Evolutionary conservation across 1,140 invertebrate genomes (phyloP).

Genomic region (Andricus grossulariae): DNA sequence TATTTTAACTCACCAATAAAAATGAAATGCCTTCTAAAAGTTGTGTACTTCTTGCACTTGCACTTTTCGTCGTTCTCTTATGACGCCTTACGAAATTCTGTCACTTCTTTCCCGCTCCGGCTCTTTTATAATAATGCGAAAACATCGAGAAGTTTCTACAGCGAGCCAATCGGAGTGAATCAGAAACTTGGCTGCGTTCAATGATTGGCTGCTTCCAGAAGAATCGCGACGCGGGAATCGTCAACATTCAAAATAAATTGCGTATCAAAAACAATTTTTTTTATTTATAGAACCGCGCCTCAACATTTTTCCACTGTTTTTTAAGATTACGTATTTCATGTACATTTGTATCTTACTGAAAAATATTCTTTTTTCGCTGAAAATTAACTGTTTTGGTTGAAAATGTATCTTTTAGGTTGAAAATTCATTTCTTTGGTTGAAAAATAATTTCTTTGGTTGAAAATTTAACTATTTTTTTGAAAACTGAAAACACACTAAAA

Average conservation of each 20-base stretch:
- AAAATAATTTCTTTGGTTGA: no score
- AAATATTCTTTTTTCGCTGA: no score
- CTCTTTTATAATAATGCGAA: constrained; percentile 48
- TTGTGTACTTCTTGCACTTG: no score
- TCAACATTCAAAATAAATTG: not conserved
- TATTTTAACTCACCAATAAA: no score
- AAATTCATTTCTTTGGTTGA: no score
- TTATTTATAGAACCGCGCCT: not conserved
- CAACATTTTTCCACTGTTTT: not conserved
- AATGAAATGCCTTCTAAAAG: no score
- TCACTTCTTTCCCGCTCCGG: not conserved
- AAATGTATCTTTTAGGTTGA: no score
- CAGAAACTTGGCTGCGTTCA: not conserved
- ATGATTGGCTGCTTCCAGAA: not conserved
- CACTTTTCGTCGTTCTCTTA: not conserved
- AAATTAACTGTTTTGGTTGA: no score
- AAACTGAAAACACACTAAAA: no score
- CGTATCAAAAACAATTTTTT: not conserved
- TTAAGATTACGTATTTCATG: not conserved
- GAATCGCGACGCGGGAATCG: constrained; percentile 10
- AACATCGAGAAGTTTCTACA: constrained; percentile 51
- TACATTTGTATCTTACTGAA: no score
- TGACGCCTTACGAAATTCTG: not conserved
- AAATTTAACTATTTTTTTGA: no score
- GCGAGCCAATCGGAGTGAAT: constrained; percentile 44